Base-by-base conservation (phyloP, 2,888 invertebrate species). In the Poecilus cupreus region DNA sequence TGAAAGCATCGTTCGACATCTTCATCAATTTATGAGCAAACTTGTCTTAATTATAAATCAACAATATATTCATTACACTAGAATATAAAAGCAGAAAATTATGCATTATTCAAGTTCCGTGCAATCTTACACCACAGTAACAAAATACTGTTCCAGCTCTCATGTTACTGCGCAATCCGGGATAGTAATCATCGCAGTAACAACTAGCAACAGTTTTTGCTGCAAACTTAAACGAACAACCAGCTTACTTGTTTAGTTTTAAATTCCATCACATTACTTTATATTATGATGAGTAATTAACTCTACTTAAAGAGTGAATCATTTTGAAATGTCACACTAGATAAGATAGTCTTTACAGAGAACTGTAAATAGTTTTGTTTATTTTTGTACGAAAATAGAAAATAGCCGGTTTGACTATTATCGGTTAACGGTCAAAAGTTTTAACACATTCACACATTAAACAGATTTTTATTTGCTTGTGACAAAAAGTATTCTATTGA, bases 241-340 rank as follows among this genome's bases (percentile, higher is more conserved):
- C 64, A 26, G 24, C 60, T 51, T 18, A 68, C 64, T 68, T 68
- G 64, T 68, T 68, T 68, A 68, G 64, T 68, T 68, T 68, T 68
- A 68, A 32, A 68, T 68, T 68, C 37, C 64, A 68, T 6, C 64
- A 37, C 37, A 68, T 68, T 68, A 68, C 13, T 51, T 51, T 51
- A 51, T 32, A 32, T 46, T 68, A 5, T 68, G 64, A 68, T 68
- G 64, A 68, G 37, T 68, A 68, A 68, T 68, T 68, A 68, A 68
- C 37, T 68, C 64, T 68, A 68, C 20, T 68, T 68, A 37, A 60
- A 68, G 37, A 68, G 64, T 68, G 64, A 68, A 68, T 68, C 64
- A 68, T 68, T 60, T 26, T 24, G 24, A 26, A 60, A 60, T 60
- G 37, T 37, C 64, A 68, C 64, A 68, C 37, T 37, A 8, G 64